Base-by-base conservation (phyloP, 2,113 vertebrate species). In the Melospiza melodia region DNA sequence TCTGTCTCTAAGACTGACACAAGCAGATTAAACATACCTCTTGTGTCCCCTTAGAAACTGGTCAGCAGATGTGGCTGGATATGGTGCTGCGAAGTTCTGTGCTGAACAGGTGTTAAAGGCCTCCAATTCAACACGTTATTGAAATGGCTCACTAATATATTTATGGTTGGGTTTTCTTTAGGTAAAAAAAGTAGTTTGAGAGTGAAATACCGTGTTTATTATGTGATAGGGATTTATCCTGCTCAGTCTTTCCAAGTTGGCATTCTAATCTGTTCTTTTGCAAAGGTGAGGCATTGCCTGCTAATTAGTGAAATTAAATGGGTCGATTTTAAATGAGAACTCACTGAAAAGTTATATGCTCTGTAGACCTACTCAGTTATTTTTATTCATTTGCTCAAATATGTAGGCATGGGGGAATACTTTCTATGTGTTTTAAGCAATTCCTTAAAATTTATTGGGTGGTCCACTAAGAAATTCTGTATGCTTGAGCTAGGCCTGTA, bases 241-340 rank as follows among this genome's bases (percentile, higher is more conserved):
- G 25, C 65, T 91, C 39, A 39, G 35, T 88, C 82, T 89, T 90
- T 91, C 59, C 48, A 67, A 80, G 55, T 4, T 91, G 63, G 63
- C 59, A 77, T 76, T 83, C 43, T 85, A 28, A n/a, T 91, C 65
- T n/a, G 43, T 80, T 93, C 84, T 84, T 91, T 71, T 88, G 76
- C 82, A 92, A 95, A 95, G 84, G 90, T 88, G 68, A 93, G 75
- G 82, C 57, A 85, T 77, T 2, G 79, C 78, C 83, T 96, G 93
- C 92, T 93, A 93, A 95, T 94, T 96, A 83, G 87, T 37, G 35
- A 71, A 43, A 71, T 91, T 94, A 94, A 95, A 74, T 88, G 68
- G 72, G 84, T 77, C 74, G 5, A 21, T 92, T 94, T 94, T 90
- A 93, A 94, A 88, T 59, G 82, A 69, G 92, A 95, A 31, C 72